Evolutionary conservation across 2,797 vertebrate genomes (phyloP).

Genomic region (Neomorphus geoffroyi): DNA sequence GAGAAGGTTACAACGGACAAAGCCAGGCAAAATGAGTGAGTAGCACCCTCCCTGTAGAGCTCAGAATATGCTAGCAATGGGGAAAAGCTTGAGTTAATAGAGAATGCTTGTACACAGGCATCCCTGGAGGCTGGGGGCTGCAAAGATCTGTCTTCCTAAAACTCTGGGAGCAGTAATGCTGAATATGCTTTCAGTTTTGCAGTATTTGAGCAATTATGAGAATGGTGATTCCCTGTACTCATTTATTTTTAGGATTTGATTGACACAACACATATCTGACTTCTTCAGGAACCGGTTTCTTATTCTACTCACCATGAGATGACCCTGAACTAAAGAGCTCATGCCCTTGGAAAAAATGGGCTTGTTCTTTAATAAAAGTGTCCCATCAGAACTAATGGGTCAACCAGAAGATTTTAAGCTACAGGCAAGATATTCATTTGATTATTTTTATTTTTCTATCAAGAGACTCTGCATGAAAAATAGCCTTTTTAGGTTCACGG

Average conservation of each 20-base stretch:
- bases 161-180: not conserved
- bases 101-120: not conserved
- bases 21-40: not conserved
- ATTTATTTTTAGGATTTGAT: not conserved
- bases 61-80: not conserved
- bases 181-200: not conserved
- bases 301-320: not conserved
- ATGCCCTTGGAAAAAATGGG: not conserved
- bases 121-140: not conserved
- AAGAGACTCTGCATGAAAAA: not conserved
- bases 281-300: not conserved
- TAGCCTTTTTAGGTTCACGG: not conserved
- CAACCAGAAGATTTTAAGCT: not conserved
- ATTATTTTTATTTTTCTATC: not conserved
- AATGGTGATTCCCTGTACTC: not conserved
- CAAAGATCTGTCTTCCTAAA: not conserved
- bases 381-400: not conserved
- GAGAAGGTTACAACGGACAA: conserved; percentile 26
- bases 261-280: not conserved
- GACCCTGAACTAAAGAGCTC: not conserved
- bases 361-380: not conserved
- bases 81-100: not conserved
- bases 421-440: not conserved
- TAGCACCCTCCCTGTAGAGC: not conserved
- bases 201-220: not conserved